These are phyloP conservation scores for Drosophila antonietae DNA, from an alignment of 2,888 invertebrate species.

Conservation along the genomic window DNA sequence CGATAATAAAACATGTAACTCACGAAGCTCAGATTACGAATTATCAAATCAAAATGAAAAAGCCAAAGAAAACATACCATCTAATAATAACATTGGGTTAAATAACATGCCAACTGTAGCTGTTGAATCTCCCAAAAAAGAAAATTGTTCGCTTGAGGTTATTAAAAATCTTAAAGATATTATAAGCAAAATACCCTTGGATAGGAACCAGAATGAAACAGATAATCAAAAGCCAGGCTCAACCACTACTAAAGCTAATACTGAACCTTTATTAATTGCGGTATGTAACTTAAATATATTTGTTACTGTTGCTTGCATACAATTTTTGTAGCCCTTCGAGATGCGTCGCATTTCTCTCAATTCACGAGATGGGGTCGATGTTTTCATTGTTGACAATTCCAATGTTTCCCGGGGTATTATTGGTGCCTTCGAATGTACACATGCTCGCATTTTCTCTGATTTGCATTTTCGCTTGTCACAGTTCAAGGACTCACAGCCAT, in stretches of 20 bases:
- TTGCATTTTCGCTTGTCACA: conserved; percentile 23
- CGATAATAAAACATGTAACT: neutral
- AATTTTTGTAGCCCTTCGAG: conserved; percentile 49
- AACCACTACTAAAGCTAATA: neutral
- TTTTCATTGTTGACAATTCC: conserved; percentile 52
- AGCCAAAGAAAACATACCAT: neutral
- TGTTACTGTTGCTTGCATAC: neutral
- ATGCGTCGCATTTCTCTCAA: conserved; percentile 15
- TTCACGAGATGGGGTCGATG: conserved; percentile 33
- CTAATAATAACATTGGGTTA: neutral
- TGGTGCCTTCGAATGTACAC: conserved; percentile 48
- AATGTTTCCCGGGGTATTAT: conserved; percentile 47
- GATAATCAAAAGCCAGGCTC: neutral
- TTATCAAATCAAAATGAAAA: neutral
- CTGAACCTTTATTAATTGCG: conserved; percentile 11
- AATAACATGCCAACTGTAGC: neutral
- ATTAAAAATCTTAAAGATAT: neutral
- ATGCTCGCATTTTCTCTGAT: conserved; percentile 24
- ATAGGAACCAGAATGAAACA: neutral
- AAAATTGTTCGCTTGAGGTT: neutral
- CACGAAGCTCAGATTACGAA: neutral
- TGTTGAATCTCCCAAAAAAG: neutral
- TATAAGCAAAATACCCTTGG: neutral
- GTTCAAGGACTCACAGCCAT: conserved; percentile 42
- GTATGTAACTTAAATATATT: conserved; percentile 13